Evolutionary conservation across 2,113 vertebrate species (phyloP), one percentile per base, ranked within the genome.

Genomic region (Rhagologus leucostigma): DNA sequence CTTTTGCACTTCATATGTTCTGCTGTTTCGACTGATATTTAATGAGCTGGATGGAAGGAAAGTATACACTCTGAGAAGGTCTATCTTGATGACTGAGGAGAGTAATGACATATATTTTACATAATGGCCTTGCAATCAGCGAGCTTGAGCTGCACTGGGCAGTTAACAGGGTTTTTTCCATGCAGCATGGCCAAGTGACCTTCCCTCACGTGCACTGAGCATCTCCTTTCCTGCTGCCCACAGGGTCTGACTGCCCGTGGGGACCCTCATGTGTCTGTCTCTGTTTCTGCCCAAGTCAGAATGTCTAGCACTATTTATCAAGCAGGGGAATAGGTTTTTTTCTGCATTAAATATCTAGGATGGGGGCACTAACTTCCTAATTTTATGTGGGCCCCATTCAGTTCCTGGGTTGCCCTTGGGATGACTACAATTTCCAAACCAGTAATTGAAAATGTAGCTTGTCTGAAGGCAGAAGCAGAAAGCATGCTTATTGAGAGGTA

Each of bases 191-290:
- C 16, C 17, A 70, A 42, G 55, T 41, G 39, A 41, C 44, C 52
- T 74, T 70, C 30, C 8, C 23, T 21, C 1, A 2, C 0, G 0
- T 52, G 39, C 42, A 20, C 4, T 0, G 1, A 70, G n/a, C 59
- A 60, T 35, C 6, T 1, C 1, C 3, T 30, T 39, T 69, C 30
- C 49, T 33, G 50, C 60, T 75, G 69, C 60, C 60, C 47, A 7
- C 1, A 0, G 56, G 46, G 27, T 59, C 55, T 44, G 50, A 16
- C 68, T 65, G 37, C 23, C 37, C 53, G n/a, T 1, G 4, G 30
- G n/a, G 27, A 30, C 41, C 35, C 24, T 15, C 11, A 4, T 9
- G 14, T 30, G 41, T 41, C 30, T 8, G 15, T 39, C 5, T 62
- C 41, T 44, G 21, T 52, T 77, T 69, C 65, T 76, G 39, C 47